Conservation (phyloP, 2,797 vertebrate genomes). For the Macropus fuliginosus region DNA sequence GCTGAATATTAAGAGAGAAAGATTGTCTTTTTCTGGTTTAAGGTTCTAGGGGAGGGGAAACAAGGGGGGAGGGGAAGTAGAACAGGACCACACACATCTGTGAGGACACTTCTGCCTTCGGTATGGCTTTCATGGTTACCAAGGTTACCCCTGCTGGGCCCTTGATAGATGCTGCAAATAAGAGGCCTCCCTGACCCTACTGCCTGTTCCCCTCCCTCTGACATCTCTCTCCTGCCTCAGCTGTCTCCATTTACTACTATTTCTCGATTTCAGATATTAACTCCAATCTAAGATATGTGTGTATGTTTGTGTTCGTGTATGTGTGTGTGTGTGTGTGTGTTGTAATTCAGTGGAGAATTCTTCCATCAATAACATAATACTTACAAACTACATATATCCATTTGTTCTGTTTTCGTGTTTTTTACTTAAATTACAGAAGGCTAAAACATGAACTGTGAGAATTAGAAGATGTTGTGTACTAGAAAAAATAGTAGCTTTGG, state of each 20-base stretch:
- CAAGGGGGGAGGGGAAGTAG: neutral
- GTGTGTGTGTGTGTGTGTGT: too few species aligned
- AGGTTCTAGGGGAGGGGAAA: slow-evolving; percentile 5
- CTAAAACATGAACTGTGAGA: neutral
- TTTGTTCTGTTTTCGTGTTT: slow-evolving; percentile 32
- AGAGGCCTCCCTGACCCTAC: neutral
- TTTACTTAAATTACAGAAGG: neutral
- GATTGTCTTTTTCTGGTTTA: slow-evolving; percentile 26
- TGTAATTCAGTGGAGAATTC: slow-evolving; percentile 6
- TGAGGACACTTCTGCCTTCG: slow-evolving; percentile 20
- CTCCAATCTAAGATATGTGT: slow-evolving; percentile 48
- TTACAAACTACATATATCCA: slow-evolving; percentile 55
- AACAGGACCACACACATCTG: neutral
- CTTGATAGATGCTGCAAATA: slow-evolving; percentile 37
- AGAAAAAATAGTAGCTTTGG: neutral
- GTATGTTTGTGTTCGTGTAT: neutral
- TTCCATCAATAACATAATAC: slow-evolving; percentile 53
- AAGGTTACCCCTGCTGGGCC: slow-evolving; percentile 7
- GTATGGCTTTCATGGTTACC: neutral
- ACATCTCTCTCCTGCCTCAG: slow-evolving; percentile 29
- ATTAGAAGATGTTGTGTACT: neutral
- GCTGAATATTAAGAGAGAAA: slow-evolving; percentile 45
- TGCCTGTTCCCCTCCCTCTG: slow-evolving; percentile 12
- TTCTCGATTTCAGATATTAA: slow-evolving; percentile 37
- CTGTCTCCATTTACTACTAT: slow-evolving; percentile 32